Percentiles rank a stretch among this genome's conserved stretches.
phyloP scores from a whole-genome alignment of 53 echinoderm and acorn worm species.

The Paelopatides confundens region DNA sequence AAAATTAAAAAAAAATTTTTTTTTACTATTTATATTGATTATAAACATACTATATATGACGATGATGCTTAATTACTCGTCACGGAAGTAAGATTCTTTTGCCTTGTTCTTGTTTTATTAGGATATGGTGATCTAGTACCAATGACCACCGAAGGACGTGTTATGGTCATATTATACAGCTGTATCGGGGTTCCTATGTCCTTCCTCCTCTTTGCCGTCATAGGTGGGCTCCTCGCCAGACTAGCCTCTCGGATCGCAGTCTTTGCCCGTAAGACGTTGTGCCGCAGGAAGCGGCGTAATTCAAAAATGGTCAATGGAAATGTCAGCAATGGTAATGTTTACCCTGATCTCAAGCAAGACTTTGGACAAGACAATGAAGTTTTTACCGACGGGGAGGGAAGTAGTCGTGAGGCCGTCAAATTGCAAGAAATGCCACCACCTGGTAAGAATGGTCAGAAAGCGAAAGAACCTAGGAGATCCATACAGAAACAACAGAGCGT shows the following conservation, averaged over 20 bases:
- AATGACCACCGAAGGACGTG: slow-evolving; percentile 59
- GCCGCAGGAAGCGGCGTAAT: not conserved
- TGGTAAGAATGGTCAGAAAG: not conserved
- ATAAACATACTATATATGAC: too few relatives aligned
- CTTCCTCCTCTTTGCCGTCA: slow-evolving; percentile 82
- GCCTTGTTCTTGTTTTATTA: not conserved
- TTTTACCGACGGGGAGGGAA: not conserved
- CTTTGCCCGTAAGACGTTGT: slow-evolving; percentile 5
- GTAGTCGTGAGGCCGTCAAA: not conserved
- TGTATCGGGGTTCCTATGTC: slow-evolving; percentile 77
- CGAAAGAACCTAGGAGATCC: not conserved
- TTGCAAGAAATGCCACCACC: not conserved
- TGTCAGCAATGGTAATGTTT: slow-evolving; percentile 17
- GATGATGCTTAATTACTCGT: too few relatives aligned
- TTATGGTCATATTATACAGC: slow-evolving; percentile 73
- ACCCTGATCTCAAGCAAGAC: not conserved
- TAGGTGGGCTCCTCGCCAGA: slow-evolving; percentile 76
- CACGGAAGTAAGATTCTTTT: too few relatives aligned
- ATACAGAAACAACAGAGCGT: slow-evolving; percentile 20
- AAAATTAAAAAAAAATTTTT: too few relatives aligned
- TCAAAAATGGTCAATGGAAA: not conserved
- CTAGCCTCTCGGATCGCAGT: slow-evolving; percentile 38
- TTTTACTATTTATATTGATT: too few relatives aligned
- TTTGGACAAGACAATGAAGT: not conserved
- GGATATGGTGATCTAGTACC: slow-evolving; percentile 90